phyloP scores from a whole-genome alignment of 2,797 vertebrate genomes.

The Pseudopleuronectes americanus region DNA sequence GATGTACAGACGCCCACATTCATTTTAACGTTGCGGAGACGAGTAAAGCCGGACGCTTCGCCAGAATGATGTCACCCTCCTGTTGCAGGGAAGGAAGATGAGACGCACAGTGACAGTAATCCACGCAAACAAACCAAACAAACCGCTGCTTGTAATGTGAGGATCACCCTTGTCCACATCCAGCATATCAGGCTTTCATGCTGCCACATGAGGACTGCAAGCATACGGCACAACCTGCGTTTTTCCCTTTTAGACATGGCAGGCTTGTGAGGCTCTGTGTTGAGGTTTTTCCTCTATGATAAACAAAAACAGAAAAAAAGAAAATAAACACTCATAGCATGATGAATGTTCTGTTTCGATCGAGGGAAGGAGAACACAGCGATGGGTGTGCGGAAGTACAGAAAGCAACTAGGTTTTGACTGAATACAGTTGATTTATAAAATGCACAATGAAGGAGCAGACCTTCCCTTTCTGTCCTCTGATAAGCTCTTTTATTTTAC shows the following conservation, averaged over 20 bases:
- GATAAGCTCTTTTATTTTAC: constrained; percentile 60
- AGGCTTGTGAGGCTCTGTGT: constrained; percentile 56
- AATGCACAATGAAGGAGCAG: constrained; percentile 85
- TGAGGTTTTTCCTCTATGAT: constrained; percentile 43
- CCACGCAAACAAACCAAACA: constrained; percentile 65
- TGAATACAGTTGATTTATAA: constrained; percentile 63
- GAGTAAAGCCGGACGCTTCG: constrained; percentile 31
- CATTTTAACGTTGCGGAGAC: constrained; percentile 47
- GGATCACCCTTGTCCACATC: constrained; percentile 47
- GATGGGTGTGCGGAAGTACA: constrained; percentile 43
- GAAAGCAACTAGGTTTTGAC: constrained; percentile 33
- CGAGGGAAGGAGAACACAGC: constrained; percentile 37
- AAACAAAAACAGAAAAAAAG: constrained; percentile 31
- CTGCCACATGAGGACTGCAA: constrained; percentile 46
- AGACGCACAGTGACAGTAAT: constrained; percentile 17
- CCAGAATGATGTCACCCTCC: constrained; percentile 49
- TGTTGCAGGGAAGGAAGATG: constrained; percentile 44
- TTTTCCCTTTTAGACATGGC: constrained; percentile 42
- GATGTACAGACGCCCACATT: constrained; percentile 67
- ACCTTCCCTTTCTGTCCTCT: constrained; percentile 49
- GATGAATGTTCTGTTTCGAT: constrained; percentile 66
- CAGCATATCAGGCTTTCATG: constrained; percentile 51
- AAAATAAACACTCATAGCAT: constrained; percentile 67
- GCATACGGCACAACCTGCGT: constrained; percentile 51
- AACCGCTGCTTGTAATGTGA: constrained; percentile 59